Base-by-base conservation (phyloP, 2,797 vertebrate species). In the Emydoidea blandingii region DNA sequence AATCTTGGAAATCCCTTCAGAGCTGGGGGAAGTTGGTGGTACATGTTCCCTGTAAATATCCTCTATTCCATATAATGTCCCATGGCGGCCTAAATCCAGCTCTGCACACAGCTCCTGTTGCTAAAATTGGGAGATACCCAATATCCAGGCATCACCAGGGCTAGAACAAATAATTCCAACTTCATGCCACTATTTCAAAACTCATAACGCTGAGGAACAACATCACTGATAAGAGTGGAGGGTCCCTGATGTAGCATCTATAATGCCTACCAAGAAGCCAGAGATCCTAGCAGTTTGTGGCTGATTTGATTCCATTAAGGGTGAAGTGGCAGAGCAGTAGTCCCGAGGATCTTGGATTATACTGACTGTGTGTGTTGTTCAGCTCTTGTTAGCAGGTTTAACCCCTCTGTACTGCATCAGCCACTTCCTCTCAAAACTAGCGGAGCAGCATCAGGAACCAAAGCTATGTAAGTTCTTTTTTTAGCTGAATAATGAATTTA, bases 371-470 rank as follows among this genome's bases (percentile, higher is more conserved):
- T 81, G 16, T 97, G 47, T 91, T 95, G 79, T 97, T 96, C 96
- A 98, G 98, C 72, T 78, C 83, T 98, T 88, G 62, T 98, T 83
- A 91, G 95, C 83, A 84, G 81, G 41, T 98, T 98, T 97, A 98
- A 50, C 79, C 97, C 98, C 49, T 96, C 82, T 0, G 94, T 98
- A 52, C 93, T 96, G 54, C 62, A 23, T 34, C 54, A 91, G 78
- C 94, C 37, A 27, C 49, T 79, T 96, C 34, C 1, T 0, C 52
- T 68, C 41, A 83, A 53, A 86, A 91, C 53, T 8, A 81, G 2
- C 0, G 86, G 16, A 62, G 2, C 0, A 0, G 8, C 6, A 1
- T 59, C 90, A 79, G 85, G 9, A 4, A 25, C 4, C 1, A 86
- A 12, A 50, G 52, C 74, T 44, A 53, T 9, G 98, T 98, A 96